Base-by-base conservation (phyloP, 2,797 vertebrate species). In the Smutsia temminckii region DNA sequence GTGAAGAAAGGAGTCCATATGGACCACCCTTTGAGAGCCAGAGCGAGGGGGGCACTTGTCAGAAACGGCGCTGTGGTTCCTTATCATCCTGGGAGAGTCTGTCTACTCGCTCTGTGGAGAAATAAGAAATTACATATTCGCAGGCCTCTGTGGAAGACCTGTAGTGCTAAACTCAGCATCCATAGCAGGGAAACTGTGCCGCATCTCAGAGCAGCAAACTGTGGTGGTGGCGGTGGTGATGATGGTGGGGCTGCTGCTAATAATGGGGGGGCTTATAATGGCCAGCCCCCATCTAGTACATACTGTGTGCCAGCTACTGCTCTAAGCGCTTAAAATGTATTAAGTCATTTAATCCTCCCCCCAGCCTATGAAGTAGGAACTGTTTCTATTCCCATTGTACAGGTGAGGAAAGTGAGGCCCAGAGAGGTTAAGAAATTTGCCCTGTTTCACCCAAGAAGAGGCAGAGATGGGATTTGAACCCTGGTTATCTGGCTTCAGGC, bases 281-380 rank as follows among this genome's bases (percentile, higher is more conserved):
- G 14, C 37, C 34, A 34, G 1, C n/a, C 12, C 57, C 29, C 21
- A 32, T 17, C 64, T 32, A 3, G 37, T 6, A 5, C 1, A 0
- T 40, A 6, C 63, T 10, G 0, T 51, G 34, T 77, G 46, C 77
- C 29, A 23, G 17, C 51, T 21, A 1, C 80, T 16, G 0, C 55
- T 32, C 51, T 79, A 2, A 29, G 34, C n/a, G 14, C 17, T 25
- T 51, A 21, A 37, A n/a, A 75, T 29, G 17, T 18, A 13, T 0
- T 40, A 29, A 37, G 14, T n/a, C 12, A 18, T 37, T 81, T 66
- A 16, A 53, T 59, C 2, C 4, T 66, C 85, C 64, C 59, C 64
- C 27, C n/a, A 25, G 23, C 29, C 42, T 46, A 6, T 10, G 59
- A 75, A 32, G 37, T 53, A 37, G 74, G n/a, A 66, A 79, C n/a